Conservation (phyloP, 1,140 invertebrate species). For the Ruditapes philippinarum region DNA sequence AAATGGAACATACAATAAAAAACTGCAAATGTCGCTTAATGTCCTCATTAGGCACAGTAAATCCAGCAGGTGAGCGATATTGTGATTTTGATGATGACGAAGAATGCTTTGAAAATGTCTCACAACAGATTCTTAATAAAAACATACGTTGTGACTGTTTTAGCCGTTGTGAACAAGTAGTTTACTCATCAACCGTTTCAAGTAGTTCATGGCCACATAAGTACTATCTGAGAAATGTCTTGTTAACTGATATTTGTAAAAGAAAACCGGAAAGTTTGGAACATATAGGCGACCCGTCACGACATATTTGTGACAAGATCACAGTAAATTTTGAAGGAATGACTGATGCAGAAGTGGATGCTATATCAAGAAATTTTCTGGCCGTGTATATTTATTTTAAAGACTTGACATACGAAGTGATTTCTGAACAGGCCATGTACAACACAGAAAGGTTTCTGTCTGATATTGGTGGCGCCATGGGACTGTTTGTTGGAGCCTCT, state of each 20-base stretch:
- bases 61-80: neutral
- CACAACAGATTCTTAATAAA: neutral
- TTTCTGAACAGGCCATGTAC: no score
- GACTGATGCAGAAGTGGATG: no score
- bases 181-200: neutral
- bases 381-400: no score
- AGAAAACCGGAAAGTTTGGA: neutral
- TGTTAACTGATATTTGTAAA: neutral
- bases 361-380: no score
- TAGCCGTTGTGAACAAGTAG: neutral
- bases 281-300: no score
- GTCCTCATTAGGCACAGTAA: neutral
- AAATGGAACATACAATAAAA: neutral
- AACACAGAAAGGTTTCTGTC: no score
- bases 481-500: no score
- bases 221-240: neutral
- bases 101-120: neutral
- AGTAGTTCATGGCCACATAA: slow-evolving; percentile 11
- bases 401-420: no score
- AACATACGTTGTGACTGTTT: neutral
- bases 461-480: no score
- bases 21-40: neutral
- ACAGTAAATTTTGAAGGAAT: no score
- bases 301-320: no score
- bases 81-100: neutral